phyloP scores from a whole-genome alignment of 1,140 invertebrate genomes.

The Yoshiicerus persimilis region DNA sequence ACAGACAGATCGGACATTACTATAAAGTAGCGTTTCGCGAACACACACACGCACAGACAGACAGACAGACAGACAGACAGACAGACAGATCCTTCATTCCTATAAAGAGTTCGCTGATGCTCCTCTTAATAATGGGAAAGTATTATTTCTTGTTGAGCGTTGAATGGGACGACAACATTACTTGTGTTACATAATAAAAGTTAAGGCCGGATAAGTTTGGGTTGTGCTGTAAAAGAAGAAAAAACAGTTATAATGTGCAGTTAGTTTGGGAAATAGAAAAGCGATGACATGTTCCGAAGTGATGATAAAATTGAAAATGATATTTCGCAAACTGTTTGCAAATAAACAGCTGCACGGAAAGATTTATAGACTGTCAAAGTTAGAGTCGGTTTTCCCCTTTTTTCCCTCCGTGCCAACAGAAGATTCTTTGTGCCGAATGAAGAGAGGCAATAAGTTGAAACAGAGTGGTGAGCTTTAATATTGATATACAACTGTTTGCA shows the following conservation, averaged over 20 bases:
- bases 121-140: too few relatives aligned
- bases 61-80: too few relatives aligned
- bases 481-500: not conserved
- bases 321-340: conserved; percentile 16
- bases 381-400: not conserved
- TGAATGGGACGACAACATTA: too few relatives aligned
- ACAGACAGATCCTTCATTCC: too few relatives aligned
- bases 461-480: not conserved
- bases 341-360: not conserved
- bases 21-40: too few relatives aligned
- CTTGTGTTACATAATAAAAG: too few relatives aligned
- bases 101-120: too few relatives aligned
- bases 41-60: too few relatives aligned
- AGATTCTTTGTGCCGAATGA: not conserved
- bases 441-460: not conserved
- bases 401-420: not conserved
- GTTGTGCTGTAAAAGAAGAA: too few relatives aligned
- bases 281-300: not conserved
- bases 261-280: not conserved
- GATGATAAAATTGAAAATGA: conserved; percentile 16
- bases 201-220: too few relatives aligned
- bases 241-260: not conserved
- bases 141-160: too few relatives aligned
- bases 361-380: conserved; percentile 16
- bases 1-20: too few relatives aligned